Evolutionary conservation across 2,113 vertebrate species (phyloP), one percentile per base, ranked within the genome.

Genomic region (Forbesichthys agassizii): DNA sequence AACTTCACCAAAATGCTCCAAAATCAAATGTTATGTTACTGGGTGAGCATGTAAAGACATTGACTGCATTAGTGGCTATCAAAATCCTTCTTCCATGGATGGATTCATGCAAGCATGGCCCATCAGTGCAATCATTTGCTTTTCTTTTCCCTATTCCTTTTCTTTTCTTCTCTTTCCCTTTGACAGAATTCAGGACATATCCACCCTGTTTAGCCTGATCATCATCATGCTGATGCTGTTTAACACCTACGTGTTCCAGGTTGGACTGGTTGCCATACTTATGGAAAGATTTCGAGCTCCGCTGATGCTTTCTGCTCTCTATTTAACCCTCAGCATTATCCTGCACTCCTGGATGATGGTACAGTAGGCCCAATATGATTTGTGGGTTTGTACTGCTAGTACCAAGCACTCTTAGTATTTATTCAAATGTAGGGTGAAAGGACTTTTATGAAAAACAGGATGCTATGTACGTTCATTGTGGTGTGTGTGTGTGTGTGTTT

Each of bases 141-240:
- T 33, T 1, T 11, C 2, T 33, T 12, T 11, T 47, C 13, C n/a
- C n/a, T 63, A 10, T 49, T 63, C 46, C 18, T 16, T 18, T 18
- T 57, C 36, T 46, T 1, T 59, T 27, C 11, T 54, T 52, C 9
- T 11, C 3, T 33, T 3, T 18, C 51, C 13, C 12, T 46, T 56
- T 46, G 47, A 0, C 92, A 98, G 96, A 75, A 94, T 96, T 88
- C 96, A 98, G 91, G 96, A 98, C 84, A 94, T 96, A 0, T 85
- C 91, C 11, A 74, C 94, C 74, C 94, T 98, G 77, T 97, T 98
- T 84, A 98, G 96, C 14, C 77, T 95, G 88, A 95, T 98, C 94
- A 95, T 98, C 77, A 70, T 98, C 64, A 95, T 98, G 88, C 88
- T 98, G 89, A 97, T 97, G 96, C 94, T 98, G 86, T 98, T 98